Evolutionary conservation across 2,888 invertebrate genomes (phyloP), one percentile per base, ranked within the genome.

Genomic region (Cactoblastis cactorum): DNA sequence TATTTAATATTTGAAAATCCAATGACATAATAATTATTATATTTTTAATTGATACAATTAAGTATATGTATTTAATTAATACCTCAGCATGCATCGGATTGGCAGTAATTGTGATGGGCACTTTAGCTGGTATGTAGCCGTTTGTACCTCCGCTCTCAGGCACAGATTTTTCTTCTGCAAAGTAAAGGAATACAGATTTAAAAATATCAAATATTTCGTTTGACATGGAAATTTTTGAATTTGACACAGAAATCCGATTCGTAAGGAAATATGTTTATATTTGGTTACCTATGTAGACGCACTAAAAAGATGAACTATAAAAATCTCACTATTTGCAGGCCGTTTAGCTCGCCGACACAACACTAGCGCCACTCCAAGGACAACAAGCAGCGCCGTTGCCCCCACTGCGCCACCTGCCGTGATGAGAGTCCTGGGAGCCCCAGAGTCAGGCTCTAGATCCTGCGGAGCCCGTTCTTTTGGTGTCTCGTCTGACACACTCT

Each of bases 51-150:
- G 32, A 11, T 11, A 32, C 32, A 9, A 32, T 32, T 32, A 32
- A 11, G 32, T 32, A 24, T n/a, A n/a, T n/a, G n/a, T n/a, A 24
- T 34, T 3, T 9, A 14, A 35, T 9, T 28, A 87, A 28, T 80
- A 93, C 94, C 91, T 95, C 94, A 64, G 92, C 92, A 66, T 94
- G 94, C 75, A 95, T 90, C 22, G 95, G 95, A 79, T 95, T 95
- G 50, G 93, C 92, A 3, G 95, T 94, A 65, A 95, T 95, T 51
- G 94, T 95, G 69, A 95, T 94, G 46, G 90, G 86, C 56, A 89
- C 88, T 63, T 89, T 90, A 6, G 89, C 85, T 3, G 90, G 83
- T 49, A 88, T 83, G 67, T 90, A 90, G 14, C 90, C 90, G 62
- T 91, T 90, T 12, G 77, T 67, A 5, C 79, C 80, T 3, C 79